Percentiles rank a stretch among this genome's conserved stretches.
Evolutionary conservation across 2,888 invertebrate species (phyloP).

Genomic region (Ariolimax columbianus): DNA sequence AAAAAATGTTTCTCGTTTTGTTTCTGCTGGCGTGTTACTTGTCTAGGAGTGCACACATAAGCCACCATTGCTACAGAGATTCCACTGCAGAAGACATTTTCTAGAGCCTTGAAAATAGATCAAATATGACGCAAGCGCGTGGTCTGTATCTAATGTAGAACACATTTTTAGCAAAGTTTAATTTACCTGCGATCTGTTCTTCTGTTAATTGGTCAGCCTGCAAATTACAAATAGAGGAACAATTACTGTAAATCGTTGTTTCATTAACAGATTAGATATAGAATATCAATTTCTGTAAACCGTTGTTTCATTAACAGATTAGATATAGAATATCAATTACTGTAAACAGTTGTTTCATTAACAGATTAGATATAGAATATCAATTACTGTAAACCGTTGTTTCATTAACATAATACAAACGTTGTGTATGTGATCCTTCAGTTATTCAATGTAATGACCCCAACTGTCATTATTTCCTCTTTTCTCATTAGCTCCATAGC

Average conservation of each 20-base stretch:
- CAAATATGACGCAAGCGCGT: too few relatives aligned
- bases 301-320: neutral
- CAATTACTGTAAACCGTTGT: neutral
- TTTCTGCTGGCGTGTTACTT: too few relatives aligned
- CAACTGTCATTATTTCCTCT: too few relatives aligned
- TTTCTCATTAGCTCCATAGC: too few relatives aligned
- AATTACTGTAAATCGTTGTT: neutral
- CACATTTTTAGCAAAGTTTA: neutral
- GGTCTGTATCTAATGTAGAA: neutral
- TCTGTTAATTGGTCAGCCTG: slow-evolving; percentile 55
- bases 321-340: neutral
- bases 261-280: neutral
- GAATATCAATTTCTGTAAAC: neutral
- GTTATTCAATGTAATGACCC: too few relatives aligned
- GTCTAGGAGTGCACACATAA: too few relatives aligned
- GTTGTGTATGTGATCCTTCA: too few relatives aligned
- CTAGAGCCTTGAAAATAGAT: too few relatives aligned
- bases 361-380: too few relatives aligned
- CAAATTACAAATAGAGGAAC: neutral
- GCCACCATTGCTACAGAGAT: too few relatives aligned
- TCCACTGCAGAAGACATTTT: too few relatives aligned
- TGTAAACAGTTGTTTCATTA: neutral
- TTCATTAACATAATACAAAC: neutral
- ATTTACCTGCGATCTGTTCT: slow-evolving; percentile 54
- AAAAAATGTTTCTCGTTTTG: too few relatives aligned